Base-by-base conservation (phyloP, 2,888 invertebrate genomes). In the Lottia scabra region DNA sequence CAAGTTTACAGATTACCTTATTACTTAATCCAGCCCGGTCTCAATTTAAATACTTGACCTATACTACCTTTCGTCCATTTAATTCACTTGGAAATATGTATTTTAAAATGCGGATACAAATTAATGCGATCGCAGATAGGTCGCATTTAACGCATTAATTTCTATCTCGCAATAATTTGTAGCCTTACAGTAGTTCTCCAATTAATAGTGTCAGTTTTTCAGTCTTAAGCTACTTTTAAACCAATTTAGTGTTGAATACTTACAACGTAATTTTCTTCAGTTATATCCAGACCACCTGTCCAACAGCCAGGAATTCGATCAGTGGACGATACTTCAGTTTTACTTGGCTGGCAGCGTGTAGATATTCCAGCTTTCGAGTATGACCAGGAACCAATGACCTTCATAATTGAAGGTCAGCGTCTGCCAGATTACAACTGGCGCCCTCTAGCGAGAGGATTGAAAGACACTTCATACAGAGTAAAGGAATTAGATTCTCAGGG, bases 401-500 rank as follows among this genome's bases (percentile, higher is more conserved):
- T 85, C 75, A 80, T 85, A 75, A 81, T 86, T 10, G 87, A 87
- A 72, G 79, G 80, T 13, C 85, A 84, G 75, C 77, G 75, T 19
- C 77, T 83, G 66, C 85, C 86, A 6, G 73, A 80, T 65, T 83
- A 84, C 48, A 80, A 84, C 68, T 87, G 87, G 87, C 74, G 76
- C 65, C 83, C 84, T 27, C 78, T 87, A 38, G 85, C 83, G 5
- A 75, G 82, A 15, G 83, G 83, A 46, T 66, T 87, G 30, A 76
- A 79, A 13, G 86, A 84, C 64, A 81, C 79, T 13, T 76, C 69
- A 16, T 87, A 85, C 75, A 76, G 77, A 66, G 78, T 88, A 69
- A 79, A 78, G 6, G 84, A 84, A 23, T 81, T 99, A 75, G 94
- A 96, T 86, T 96, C 98, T 0, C 96, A 95, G 91, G 93, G 95